These are phyloP conservation scores for Drosophila pandora DNA, from an alignment of 1,140 invertebrate species.

Conservation along the genomic window DNA sequence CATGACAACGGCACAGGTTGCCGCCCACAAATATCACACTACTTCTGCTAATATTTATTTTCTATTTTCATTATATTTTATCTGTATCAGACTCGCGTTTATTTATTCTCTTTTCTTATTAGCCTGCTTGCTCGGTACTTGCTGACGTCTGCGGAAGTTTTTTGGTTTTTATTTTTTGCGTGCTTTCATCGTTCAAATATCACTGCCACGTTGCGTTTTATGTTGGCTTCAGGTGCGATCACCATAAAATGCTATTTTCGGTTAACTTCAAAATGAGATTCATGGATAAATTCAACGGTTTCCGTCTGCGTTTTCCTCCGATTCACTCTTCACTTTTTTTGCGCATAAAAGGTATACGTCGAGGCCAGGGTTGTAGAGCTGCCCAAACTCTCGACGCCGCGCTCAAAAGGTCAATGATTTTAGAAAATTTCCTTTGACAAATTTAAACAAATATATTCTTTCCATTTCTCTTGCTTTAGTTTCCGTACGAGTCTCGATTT, in stretches of 20 bases:
- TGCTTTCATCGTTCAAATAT: conserved; percentile 43
- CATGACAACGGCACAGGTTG: conserved; percentile 67
- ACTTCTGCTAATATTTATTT: conserved; percentile 26
- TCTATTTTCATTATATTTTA: conserved; percentile 21
- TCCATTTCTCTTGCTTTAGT: neutral
- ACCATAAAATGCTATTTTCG: conserved; percentile 43
- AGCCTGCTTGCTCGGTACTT: conserved; percentile 14
- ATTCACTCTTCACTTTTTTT: conserved; percentile 51
- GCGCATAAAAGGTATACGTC: conserved; percentile 63
- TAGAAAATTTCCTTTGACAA: no score
- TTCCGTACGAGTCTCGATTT: neutral
- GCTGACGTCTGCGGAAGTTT: conserved; percentile 68
- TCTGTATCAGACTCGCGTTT: conserved; percentile 10
- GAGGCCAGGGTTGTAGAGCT: conserved; percentile 44
- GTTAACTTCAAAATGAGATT: conserved; percentile 58
- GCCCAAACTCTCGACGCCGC: conserved; percentile 8
- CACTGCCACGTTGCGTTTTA: conserved; percentile 29
- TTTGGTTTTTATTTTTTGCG: conserved; percentile 52
- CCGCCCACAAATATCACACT: conserved; percentile 40
- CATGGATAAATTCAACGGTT: conserved; percentile 50
- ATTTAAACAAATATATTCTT: neutral
- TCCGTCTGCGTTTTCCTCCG: conserved; percentile 23
- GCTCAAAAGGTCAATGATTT: neutral
- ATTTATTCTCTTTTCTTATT: conserved; percentile 32
- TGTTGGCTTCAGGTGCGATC: conserved; percentile 2